Base-by-base conservation (phyloP, 53 echinoderm and acorn worm genomes). In the Stichopus horrens region DNA sequence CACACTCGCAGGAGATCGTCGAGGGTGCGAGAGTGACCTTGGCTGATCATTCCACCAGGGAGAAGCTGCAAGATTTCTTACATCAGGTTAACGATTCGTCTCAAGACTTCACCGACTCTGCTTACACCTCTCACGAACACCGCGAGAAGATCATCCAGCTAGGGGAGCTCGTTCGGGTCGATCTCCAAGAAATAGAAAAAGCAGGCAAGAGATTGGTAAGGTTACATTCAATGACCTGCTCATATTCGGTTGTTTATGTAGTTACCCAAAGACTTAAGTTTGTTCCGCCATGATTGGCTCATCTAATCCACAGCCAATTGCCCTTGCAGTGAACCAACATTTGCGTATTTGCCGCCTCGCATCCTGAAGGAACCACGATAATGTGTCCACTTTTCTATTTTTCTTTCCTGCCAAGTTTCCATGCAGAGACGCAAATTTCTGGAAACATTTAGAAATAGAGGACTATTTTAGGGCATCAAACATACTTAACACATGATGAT, bases 101-200 rank as follows among this genome's bases (percentile, higher is more conserved):
- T 9, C 98, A 98, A 77, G 98, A 96, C 85, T 96, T 96, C 88
- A 96, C 96, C 9, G 96, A 96, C 80, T 99, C 96, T 0, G 96
- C 99, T 63, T 99, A 99, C 85, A 98, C 99, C 6, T 96, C 96
- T 6, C 99, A 99, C 78, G 95, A 99, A 84, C 99, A 99, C 56
- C 74, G 99, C 51, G 99, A 99, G 80, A 90, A 91, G 56, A 99
- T 99, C 52, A 90, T 99, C n/a, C 90, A 88, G 7, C 75, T 95
- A 79, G 90, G 93, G 74, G 93, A 93, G 76, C 80, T 90, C 88
- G 94, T 89, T 6, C 94, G 88, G 77, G 86, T 90, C 21, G 96
- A 96, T 66, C 90, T 96, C 0, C 83, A 89, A 60, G 89, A 89
- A 16, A 91, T 99, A 7, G 91, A 92, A 23, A 89, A 92, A 57